Base-by-base conservation (phyloP, 2,797 vertebrate genomes). In the Cyprinella venusta region DNA sequence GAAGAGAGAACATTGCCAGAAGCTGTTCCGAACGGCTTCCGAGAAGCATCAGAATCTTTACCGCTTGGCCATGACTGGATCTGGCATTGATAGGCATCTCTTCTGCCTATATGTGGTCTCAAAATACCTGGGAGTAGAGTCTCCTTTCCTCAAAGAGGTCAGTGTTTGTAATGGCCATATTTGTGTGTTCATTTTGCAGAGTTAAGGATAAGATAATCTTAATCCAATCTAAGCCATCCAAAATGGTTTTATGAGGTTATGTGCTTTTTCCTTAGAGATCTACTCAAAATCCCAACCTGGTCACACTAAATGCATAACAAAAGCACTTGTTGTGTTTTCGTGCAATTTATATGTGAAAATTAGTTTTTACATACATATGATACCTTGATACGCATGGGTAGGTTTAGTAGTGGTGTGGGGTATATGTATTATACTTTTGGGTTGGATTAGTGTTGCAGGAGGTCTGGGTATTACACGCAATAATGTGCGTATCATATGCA, bases 41-140 rank as follows among this genome's bases (percentile, higher is more conserved):
- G 95, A 96, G 82, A 93, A 93, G 61, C 96, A 97, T 88, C 96
- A 97, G 92, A 93, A 94, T 80, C 95, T 97, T 33, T 96, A 96
- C 76, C 94, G 96, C 8, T 86, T 96, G 83, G 96, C 97, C 0
- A 97, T 97, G 96, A 95, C 93, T 0, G 97, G 97, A 12, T 94
- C 92, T 8, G 97, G 97, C 6, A 93, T 96, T 0, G 97, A 98
- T 91, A 89, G 97, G 2, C 97, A 97, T 88, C 96, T 97, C 77
- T 97, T 97, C 86, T 97, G 96, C 33, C 95, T 97, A 7, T 96
- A 96, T 2, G 92, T 97, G 18, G 94, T 96, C 68, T 97, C 96
- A 70, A 95, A 95, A 45, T 96, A 97, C 87, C 90, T 98, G 45
- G 94, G 93, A 0, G 89, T 96, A 74, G 95, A 95, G 36, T 96